Base-by-base conservation (phyloP, 23 tunicate species). In the Corella eumyota region DNA sequence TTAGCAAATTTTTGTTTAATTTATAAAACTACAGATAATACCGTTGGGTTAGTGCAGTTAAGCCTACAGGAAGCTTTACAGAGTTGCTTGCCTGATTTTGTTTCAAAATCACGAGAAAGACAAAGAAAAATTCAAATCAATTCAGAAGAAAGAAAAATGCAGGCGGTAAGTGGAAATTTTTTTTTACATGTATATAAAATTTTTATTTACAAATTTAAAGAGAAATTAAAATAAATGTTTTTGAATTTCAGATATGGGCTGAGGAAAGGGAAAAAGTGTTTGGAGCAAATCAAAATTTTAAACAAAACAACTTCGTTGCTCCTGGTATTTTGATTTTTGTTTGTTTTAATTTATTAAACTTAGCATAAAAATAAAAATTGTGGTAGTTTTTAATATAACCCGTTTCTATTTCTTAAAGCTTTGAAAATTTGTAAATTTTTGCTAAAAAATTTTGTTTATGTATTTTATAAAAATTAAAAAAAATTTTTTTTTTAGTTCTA, bases 81-180 rank as follows among this genome's bases (percentile, higher is more conserved):
- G 27, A 34, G 34, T 56, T 64, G 69, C 13, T 38, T 62, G 36
- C 75, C 77, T 28, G 68, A 69, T 4, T 84, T 84, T 54, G 81
- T 75, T 24, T 60, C 80, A 9, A 62, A 66, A 6, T 69, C 78
- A 4, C 74, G 83, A 60, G 81, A 84, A 40, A 32, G 94, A 44
- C 94, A 84, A 50, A 56, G 74, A 56, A 61, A 68, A 21, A 84
- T 84, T 29, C 37, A 73, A 25, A 62, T 74, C 25, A 70, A 72
- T 46, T 51, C 94, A 2, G 82, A 84, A 40, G 94, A 84, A 69
- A 69, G 94, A 56, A 63, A 66, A 26, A 29, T 84, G 73, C 74
- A 69, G 57, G 94, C 75, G 56, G 71, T 75, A 22, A 56, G 70
- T n/a, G 48, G 48, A 9, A 40, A 9, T 40, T 40, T 15, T 40